A percentile compares a stretch with the other conserved stretches of the same genome.
Conservation (phyloP, 2,113 vertebrate genomes). For the Hippopotamus amphibius region DNA sequence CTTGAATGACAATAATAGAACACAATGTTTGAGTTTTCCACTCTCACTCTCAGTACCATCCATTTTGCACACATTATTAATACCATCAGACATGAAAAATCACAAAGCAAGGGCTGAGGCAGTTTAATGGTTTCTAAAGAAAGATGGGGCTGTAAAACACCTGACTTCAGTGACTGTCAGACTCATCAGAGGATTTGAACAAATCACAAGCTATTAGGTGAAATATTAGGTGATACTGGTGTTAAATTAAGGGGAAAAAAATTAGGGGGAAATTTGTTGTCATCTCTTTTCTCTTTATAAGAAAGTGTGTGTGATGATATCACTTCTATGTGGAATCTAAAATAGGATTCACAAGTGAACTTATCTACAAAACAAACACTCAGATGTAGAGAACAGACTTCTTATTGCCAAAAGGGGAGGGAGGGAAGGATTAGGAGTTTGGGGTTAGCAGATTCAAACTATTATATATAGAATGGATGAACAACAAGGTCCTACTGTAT, state of each 20-base stretch:
- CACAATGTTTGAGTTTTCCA: not conserved
- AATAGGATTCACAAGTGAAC: not conserved
- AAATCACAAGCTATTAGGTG: not conserved
- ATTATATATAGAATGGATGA: not conserved
- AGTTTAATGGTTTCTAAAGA: slow-evolving; percentile 14
- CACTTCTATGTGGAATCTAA: not conserved
- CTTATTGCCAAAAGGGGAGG: not conserved
- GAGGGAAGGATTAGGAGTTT: not conserved
- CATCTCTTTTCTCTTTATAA: not conserved
- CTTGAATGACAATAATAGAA: slow-evolving; percentile 44
- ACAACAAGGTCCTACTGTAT: not conserved
- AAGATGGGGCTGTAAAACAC: not conserved
- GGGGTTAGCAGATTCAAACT: not conserved
- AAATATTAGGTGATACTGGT: not conserved
- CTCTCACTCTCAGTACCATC: not conserved
- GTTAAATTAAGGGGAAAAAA: slow-evolving; percentile 26
- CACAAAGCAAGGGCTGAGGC: not conserved
- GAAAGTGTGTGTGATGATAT: not conserved
- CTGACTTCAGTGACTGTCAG: not conserved
- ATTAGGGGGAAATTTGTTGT: not conserved
- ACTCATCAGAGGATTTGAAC: not conserved
- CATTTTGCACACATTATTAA: slow-evolving; percentile 53
- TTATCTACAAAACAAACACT: not conserved
- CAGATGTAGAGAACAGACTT: not conserved
- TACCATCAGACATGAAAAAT: slow-evolving; percentile 48